Evolutionary conservation across 2,113 vertebrate species (phyloP).

Genomic region (Rhipidura dahli): DNA sequence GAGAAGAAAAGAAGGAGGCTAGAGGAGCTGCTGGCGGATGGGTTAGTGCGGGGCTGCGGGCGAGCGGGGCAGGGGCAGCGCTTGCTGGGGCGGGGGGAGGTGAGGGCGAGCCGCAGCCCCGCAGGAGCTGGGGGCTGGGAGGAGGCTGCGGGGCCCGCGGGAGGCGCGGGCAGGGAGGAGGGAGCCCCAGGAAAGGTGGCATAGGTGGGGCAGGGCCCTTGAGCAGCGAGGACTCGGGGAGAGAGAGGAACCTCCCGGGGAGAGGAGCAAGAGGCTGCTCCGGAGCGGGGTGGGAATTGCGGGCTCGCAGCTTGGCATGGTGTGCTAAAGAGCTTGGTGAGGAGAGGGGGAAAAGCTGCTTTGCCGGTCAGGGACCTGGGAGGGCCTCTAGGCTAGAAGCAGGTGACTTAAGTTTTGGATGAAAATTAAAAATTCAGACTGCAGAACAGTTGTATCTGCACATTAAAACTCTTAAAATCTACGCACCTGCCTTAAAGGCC

Average conservation of each 20-base stretch:
- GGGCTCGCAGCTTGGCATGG: conserved; percentile 55
- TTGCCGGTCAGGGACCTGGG: not conserved
- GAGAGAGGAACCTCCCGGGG: not conserved
- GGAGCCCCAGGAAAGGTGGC: not conserved
- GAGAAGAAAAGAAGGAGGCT: conserved; percentile 99
- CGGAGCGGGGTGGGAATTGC: not conserved
- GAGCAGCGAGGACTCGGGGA: not conserved
- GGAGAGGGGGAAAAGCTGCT: not conserved
- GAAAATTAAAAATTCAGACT: not conserved
- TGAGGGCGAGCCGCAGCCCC: conserved; percentile 57
- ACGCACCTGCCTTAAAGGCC: not conserved
- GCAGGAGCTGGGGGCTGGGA: conserved; percentile 19
- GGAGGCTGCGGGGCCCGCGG: conserved; percentile 1
- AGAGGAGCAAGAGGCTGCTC: conserved; percentile 40
- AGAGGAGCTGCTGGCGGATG: conserved; percentile 96
- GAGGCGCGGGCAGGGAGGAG: not conserved
- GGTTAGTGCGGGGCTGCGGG: conserved; percentile 91
- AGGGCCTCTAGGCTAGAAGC: conserved; percentile 20
- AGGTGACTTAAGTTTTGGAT: not conserved
- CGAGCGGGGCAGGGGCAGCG: conserved; percentile 52
- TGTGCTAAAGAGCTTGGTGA: conserved; percentile 42
- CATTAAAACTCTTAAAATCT: not conserved
- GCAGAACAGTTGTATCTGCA: not conserved
- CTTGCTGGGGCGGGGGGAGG: conserved; percentile 52
- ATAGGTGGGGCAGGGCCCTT: not conserved